A percentile compares a stretch with the other conserved stretches of the same genome.
Evolutionary conservation across 2,797 vertebrate species (phyloP).

Genomic region (Spinus olivaceus): DNA sequence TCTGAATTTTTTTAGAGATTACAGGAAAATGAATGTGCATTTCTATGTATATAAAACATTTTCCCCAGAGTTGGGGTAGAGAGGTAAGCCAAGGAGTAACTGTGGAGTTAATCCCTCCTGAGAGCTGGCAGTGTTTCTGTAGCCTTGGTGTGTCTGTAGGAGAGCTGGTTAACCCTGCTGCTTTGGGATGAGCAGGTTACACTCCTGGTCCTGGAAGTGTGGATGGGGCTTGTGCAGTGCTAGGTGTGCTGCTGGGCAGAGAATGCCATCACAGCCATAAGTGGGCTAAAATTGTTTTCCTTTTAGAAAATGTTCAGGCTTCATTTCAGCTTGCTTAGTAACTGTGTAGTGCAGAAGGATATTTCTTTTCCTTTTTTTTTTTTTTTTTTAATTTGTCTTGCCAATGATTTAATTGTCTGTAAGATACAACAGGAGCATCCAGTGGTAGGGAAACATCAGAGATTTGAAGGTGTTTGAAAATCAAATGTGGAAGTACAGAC

Average conservation of each 20-base stretch:
- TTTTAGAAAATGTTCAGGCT: neutral
- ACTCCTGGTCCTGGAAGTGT: neutral
- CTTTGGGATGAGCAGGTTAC: neutral
- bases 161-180: neutral
- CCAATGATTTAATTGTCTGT: neutral
- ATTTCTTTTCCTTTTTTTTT: neutral
- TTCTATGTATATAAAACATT: neutral
- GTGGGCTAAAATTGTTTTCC: neutral
- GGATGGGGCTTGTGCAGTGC: neutral
- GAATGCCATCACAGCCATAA: neutral
- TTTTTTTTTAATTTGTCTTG: neutral
- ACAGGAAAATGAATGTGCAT: neutral
- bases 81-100: neutral
- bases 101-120: neutral
- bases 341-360: neutral
- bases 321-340: neutral
- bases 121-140: neutral
- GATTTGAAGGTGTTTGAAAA: neutral
- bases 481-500: neutral
- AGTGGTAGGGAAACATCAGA: neutral
- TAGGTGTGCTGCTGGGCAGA: neutral
- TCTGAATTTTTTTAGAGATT: neutral
- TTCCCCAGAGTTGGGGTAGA: neutral
- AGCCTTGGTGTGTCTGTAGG: neutral
- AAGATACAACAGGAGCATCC: neutral